Evolutionary conservation across 2,113 vertebrate genomes (phyloP).

Genomic region (Muscicapa adusta): DNA sequence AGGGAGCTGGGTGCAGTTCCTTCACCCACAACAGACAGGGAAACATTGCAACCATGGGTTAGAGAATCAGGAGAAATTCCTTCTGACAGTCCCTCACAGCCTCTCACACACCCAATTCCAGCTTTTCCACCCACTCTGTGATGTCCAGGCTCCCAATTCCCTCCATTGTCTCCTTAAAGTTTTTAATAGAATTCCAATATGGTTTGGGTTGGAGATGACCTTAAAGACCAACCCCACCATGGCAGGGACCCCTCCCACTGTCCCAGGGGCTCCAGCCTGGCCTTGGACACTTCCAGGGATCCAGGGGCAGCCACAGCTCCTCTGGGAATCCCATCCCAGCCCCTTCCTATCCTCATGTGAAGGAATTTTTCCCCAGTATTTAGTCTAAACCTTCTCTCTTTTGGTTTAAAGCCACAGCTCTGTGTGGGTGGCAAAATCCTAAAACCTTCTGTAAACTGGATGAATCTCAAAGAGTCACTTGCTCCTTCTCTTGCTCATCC

Average conservation of each 20-base stretch:
- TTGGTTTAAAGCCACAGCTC: neutral
- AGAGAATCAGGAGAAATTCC: neutral
- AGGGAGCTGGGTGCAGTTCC: neutral
- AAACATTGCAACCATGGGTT: fast-evolving
- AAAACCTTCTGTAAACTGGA: neutral
- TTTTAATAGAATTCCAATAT: neutral
- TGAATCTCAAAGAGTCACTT: neutral
- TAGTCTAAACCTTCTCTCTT: neutral
- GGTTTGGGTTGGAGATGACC: neutral
- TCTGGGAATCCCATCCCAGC: neutral
- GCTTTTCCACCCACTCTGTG: neutral
- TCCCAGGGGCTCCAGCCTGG: neutral
- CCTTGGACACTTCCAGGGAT: neutral
- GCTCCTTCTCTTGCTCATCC: neutral
- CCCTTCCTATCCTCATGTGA: fast-evolving
- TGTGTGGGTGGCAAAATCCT: fast-evolving
- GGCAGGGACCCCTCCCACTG: neutral
- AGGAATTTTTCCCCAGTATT: neutral
- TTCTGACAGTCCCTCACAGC: neutral
- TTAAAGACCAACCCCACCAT: too few species aligned
- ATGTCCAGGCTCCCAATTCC: fast-evolving
- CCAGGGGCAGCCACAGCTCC: neutral
- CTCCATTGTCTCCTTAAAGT: neutral
- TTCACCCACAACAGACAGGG: fast-evolving
- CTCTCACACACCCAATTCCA: neutral